phyloP scores from a whole-genome alignment of 2,797 vertebrate genomes.

The Falco naumanni region DNA sequence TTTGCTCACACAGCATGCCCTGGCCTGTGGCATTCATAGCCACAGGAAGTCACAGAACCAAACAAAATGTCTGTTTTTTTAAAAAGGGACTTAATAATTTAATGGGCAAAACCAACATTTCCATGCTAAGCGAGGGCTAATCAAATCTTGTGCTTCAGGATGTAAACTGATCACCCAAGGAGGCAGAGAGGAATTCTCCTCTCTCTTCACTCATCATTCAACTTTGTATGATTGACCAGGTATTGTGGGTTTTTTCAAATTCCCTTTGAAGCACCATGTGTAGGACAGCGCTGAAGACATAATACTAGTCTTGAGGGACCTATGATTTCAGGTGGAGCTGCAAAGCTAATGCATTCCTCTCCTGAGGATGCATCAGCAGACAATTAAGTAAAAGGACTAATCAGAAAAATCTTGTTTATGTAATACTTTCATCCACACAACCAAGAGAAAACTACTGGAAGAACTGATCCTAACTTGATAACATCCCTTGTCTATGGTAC shows the following conservation, averaged over 20 bases:
- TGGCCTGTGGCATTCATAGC: constrained; percentile 11
- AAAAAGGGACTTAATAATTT: constrained; percentile 55
- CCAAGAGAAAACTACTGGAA: background rate
- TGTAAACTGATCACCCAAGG: constrained; percentile 67
- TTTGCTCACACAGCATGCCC: constrained; percentile 47
- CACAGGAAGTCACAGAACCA: constrained; percentile 33
- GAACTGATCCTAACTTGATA: background rate
- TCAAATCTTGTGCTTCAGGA: constrained; percentile 72
- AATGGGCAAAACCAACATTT: constrained; percentile 72
- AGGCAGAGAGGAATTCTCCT: constrained; percentile 64
- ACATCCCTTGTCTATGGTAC: background rate
- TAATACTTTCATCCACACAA: background rate
- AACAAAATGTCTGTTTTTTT: background rate
- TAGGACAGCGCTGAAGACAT: background rate
- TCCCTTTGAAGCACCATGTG: background rate
- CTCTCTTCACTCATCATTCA: background rate
- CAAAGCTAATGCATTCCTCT: background rate
- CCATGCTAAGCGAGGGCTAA: constrained; percentile 55
- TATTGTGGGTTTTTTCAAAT: background rate
- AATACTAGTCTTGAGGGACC: background rate
- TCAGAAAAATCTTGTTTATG: background rate
- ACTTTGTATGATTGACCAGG: background rate
- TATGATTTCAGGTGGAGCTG: background rate
- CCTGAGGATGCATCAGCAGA: background rate
- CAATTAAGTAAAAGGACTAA: background rate